Conservation (phyloP, 1,140 invertebrate species). For the Solenopsis fugax region DNA sequence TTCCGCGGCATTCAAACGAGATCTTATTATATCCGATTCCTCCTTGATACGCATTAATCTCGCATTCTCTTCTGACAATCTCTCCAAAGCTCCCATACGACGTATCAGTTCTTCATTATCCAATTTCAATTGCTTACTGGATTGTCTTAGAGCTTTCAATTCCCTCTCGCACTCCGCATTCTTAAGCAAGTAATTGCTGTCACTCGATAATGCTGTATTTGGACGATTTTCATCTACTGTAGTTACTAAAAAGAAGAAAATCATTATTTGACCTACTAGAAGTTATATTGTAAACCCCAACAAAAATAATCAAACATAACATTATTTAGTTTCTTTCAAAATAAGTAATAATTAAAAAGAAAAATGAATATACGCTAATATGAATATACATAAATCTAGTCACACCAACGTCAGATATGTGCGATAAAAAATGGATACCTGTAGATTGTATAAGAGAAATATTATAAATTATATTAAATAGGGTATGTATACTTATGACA, state of each 20-base stretch:
- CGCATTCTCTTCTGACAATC: slow-evolving; percentile 89
- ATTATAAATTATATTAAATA: slow-evolving; percentile 25
- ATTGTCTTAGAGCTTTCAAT: slow-evolving; percentile 86
- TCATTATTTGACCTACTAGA: slow-evolving; percentile 13
- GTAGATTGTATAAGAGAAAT: background rate
- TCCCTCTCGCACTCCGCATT: slow-evolving; percentile 84
- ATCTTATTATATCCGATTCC: slow-evolving; percentile 88
- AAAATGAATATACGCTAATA: slow-evolving; percentile 1
- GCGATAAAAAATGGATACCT: slow-evolving; percentile 5
- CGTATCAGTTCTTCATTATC: slow-evolving; percentile 90
- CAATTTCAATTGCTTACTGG: slow-evolving; percentile 86
- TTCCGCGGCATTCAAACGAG: slow-evolving; percentile 89
- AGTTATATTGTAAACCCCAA: background rate
- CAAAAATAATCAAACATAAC: slow-evolving; percentile 44
- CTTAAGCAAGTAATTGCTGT: slow-evolving; percentile 67
- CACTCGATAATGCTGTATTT: slow-evolving; percentile 64
- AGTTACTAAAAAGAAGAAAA: slow-evolving; percentile 75
- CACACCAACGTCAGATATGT: slow-evolving; percentile 28
- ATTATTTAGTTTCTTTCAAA: slow-evolving; percentile 39
- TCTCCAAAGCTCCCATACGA: slow-evolving; percentile 88
- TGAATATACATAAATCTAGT: slow-evolving; percentile 3
- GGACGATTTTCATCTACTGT: slow-evolving; percentile 61
- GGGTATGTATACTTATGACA: background rate
- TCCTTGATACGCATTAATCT: slow-evolving; percentile 88
- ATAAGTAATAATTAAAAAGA: slow-evolving; percentile 15